Evolutionary conservation across 2,888 invertebrate species (phyloP).

Genomic region (Sphaerophoria taeniata): DNA sequence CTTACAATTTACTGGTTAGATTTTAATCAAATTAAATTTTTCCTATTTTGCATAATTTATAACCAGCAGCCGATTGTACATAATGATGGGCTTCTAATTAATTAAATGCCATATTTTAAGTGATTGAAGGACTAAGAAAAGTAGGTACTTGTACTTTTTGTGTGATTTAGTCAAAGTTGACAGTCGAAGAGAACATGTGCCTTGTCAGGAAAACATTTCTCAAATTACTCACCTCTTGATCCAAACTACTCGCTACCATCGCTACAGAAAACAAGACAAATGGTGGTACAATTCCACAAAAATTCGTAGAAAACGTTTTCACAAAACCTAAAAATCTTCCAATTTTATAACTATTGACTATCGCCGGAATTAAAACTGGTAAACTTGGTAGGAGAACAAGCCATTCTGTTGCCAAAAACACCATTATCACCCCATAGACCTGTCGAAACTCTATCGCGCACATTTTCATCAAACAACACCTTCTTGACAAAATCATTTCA

Average conservation of each 20-base stretch:
- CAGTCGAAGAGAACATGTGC: too few relatives aligned
- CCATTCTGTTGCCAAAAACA: not conserved
- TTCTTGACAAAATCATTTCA: not conserved
- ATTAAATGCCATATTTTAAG: too few relatives aligned
- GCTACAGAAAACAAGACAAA: not conserved
- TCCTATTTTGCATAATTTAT: too few relatives aligned
- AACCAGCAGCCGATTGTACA: too few relatives aligned
- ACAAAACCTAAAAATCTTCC: not conserved
- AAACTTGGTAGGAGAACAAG: not conserved
- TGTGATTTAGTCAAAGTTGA: too few relatives aligned
- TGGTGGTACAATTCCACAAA: not conserved
- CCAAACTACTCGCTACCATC: not conserved
- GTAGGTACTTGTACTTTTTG: too few relatives aligned
- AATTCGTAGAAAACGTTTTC: not conserved
- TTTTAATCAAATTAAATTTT: too few relatives aligned
- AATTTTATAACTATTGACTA: not conserved
- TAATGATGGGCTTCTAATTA: too few relatives aligned
- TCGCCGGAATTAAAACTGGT: not conserved
- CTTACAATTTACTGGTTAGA: too few relatives aligned
- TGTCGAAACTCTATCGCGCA: not conserved
- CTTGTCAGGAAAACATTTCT: too few relatives aligned
- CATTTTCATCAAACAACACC: not conserved
- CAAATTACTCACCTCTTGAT: not conserved
- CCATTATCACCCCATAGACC: not conserved
- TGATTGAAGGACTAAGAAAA: not conserved